A percentile compares a stretch with the other conserved stretches of the same genome.
Conservation (phyloP, 2,797 vertebrate genomes). For the Ammospiza maritima region DNA sequence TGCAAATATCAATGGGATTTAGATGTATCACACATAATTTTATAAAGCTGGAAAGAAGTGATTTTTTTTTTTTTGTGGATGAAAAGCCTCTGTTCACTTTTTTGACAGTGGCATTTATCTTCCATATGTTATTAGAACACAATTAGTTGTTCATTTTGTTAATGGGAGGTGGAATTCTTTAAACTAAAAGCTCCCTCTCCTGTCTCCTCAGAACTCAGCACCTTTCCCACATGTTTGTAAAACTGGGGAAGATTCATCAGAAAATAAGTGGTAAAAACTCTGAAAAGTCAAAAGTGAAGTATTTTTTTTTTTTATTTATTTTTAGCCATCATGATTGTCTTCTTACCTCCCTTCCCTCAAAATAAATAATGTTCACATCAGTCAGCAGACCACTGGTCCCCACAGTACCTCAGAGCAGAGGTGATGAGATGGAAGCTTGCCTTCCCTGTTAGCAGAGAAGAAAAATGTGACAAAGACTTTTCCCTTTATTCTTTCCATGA, state of each 20-base stretch:
- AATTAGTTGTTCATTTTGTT: background rate
- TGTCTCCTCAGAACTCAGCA: background rate
- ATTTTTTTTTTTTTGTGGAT: background rate
- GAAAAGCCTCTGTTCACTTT: background rate
- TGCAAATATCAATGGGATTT: background rate
- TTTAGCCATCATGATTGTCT: background rate
- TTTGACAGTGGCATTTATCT: background rate
- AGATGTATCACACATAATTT: background rate
- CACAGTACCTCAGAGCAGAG: background rate
- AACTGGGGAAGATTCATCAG: background rate
- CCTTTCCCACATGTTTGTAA: background rate
- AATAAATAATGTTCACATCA: background rate
- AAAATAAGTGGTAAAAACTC: background rate
- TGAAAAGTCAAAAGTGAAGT: background rate
- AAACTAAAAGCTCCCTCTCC: conserved; percentile 46
- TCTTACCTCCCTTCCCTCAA: too few relatives aligned
- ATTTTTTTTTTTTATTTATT: background rate
- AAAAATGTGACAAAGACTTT: background rate
- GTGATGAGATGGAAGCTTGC: background rate
- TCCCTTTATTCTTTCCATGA: background rate
- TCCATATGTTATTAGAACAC: background rate
- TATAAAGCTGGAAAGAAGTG: background rate
- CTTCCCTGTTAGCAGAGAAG: background rate
- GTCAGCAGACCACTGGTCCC: background rate
- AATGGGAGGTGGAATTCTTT: background rate